These are phyloP conservation scores for Nycticorax nycticorax DNA, from an alignment of 2,113 vertebrate genomes.

Conservation along the genomic window DNA sequence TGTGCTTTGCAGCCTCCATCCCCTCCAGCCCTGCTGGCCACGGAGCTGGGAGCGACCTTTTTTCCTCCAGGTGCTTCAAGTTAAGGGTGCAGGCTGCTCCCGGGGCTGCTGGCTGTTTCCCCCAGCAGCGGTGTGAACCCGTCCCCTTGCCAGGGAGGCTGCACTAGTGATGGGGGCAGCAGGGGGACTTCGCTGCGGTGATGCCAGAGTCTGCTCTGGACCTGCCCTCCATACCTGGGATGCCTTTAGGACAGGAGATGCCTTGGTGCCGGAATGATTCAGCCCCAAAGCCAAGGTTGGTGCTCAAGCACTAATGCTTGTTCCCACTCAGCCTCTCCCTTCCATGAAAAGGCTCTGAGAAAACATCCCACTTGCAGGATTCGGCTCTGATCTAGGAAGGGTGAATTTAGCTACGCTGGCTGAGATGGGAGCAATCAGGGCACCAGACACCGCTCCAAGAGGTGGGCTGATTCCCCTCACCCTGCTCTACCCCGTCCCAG, in stretches of 20 bases:
- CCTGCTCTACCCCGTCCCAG: no score
- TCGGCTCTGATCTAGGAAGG: neutral
- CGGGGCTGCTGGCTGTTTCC: neutral
- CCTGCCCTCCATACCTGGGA: neutral
- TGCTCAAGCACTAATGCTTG: neutral
- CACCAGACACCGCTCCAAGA: neutral
- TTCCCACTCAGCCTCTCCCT: rapidly evolving
- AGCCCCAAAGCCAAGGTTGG: neutral
- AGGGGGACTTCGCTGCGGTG: neutral
- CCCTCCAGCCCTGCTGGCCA: neutral
- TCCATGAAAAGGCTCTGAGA: neutral
- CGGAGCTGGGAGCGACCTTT: neutral
- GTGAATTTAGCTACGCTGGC: neutral
- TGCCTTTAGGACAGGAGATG: neutral
- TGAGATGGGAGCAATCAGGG: neutral
- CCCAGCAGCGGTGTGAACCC: rapidly evolving
- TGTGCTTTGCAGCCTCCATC: neutral
- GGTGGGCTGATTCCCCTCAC: neutral
- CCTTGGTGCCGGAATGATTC: neutral
- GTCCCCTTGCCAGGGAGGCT: neutral
- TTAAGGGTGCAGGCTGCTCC: neutral
- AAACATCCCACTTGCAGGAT: neutral
- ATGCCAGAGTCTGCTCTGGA: neutral
- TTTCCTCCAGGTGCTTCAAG: neutral
- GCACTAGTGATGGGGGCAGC: neutral